Conservation (phyloP, 2,113 vertebrate species). For the Neodontobutis hainanensis region DNA sequence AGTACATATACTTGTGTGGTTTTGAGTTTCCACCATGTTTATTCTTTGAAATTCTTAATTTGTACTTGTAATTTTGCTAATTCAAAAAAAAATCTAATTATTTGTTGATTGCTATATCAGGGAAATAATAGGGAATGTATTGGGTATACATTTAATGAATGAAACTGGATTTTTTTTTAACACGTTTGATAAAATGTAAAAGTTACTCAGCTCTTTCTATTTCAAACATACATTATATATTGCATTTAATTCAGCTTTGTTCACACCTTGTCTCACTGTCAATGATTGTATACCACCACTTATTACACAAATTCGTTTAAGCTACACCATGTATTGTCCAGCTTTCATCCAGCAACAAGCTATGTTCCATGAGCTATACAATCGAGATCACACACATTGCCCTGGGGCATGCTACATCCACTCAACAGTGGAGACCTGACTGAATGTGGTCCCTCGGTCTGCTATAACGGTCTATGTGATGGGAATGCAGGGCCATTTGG, state of each 20-base stretch:
- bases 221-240: background rate
- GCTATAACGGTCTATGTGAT: constrained; percentile 67
- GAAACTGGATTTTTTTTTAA: too few species aligned
- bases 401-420: constrained; percentile 50
- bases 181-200: too few species aligned
- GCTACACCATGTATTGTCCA: constrained; percentile 32
- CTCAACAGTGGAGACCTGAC: constrained; percentile 49
- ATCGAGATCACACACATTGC: constrained; percentile 56
- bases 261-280: background rate
- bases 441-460: constrained; percentile 59
- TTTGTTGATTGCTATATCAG: too few species aligned
- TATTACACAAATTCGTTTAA: constrained; percentile 5
- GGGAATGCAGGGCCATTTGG: constrained; percentile 70
- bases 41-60: constrained; percentile 13
- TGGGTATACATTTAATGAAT: constrained; percentile 48
- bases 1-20: constrained; percentile 35
- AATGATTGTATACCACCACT: constrained; percentile 3
- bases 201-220: constrained; percentile 8
- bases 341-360: constrained; percentile 38
- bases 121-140: background rate
- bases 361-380: constrained; percentile 44
- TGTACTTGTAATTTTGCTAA: too few species aligned
- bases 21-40: constrained; percentile 26
- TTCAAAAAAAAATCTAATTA: too few species aligned
- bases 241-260: background rate